Evolutionary conservation across 2,888 invertebrate genomes (phyloP).

Genomic region (Phoenoteleia sp.): DNA sequence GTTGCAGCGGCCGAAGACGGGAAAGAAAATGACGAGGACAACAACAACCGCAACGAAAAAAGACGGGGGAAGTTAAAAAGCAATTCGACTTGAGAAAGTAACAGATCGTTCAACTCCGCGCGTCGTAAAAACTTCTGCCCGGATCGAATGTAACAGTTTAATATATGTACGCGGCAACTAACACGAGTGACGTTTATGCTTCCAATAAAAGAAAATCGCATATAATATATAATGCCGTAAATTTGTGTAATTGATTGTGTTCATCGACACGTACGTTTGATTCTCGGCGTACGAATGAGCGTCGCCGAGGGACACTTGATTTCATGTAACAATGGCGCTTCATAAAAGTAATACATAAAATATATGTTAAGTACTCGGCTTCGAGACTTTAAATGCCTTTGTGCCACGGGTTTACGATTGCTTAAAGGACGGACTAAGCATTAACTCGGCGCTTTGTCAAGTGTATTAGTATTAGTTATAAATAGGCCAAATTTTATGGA

Average conservation of each 20-base stretch:
- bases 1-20: constrained; percentile 14
- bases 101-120: constrained; percentile 60
- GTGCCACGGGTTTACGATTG: constrained; percentile 38
- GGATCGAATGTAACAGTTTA: constrained; percentile 44
- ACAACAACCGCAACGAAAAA: constrained; percentile 4
- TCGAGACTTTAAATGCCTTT: constrained; percentile 24
- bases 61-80: constrained; percentile 55
- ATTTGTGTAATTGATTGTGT: constrained; percentile 60
- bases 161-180: constrained; percentile 45
- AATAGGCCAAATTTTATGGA: constrained; percentile 67
- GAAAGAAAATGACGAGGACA: constrained; percentile 9
- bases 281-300: constrained; percentile 7
- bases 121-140: constrained; percentile 55
- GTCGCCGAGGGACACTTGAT: background rate
- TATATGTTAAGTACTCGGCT: constrained; percentile 24
- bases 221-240: constrained; percentile 58
- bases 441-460: constrained; percentile 51
- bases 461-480: constrained; percentile 47
- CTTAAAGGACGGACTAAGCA: background rate
- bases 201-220: constrained; percentile 54
- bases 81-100: constrained; percentile 62
- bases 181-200: constrained; percentile 54
- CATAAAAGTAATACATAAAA: constrained; percentile 42
- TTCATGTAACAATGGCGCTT: constrained; percentile 34
- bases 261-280: constrained; percentile 30